Base-by-base conservation (phyloP, 2,888 invertebrate species). In the Hypercompe scribonia region DNA sequence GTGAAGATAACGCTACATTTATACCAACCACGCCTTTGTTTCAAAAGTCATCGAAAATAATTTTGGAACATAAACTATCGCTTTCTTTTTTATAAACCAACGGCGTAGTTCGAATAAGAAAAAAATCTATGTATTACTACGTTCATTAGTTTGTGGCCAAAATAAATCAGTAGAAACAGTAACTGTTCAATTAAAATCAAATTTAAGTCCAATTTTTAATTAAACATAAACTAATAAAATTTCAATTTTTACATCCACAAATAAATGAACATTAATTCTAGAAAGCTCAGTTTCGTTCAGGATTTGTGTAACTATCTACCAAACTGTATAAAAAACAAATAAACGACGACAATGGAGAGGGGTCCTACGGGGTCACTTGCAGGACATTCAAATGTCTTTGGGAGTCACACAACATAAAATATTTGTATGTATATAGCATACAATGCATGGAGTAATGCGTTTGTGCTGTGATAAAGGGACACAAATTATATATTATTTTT, bases 261-360 rank as follows among this genome's bases (percentile, higher is more conserved):
- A 92, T 79, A 89, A 93, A 92, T 91, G 91, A 93, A 91, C 91
- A 86, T 89, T 88, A 82, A 61, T 88, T 84, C 91, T 92, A 91
- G 89, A 90, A 92, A 91, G 93, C 95, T 94, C 95, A 95, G 94
- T 93, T 90, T 93, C 94, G 91, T 92, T 92, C 94, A 95, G 94
- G 93, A 92, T 84, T 87, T 90, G 90, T 91, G 91, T 91, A 86
- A 88, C 89, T 89, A 90, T 91, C 91, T 91, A 91, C 91, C 88
- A 90, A 87, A 86, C 89, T 90, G 89, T 78, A 82, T 78, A 82
- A 81, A 79, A 84, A 78, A 73, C 75, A 80, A 82, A 81, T 79
- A 80, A 72, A 86, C 77, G 78, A 82, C 81, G 73, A 77, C 81
- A 84, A 81, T 78, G 81, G 87, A 78, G 76, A 72, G 81, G 69